phyloP scores from a whole-genome alignment of 2,888 invertebrate species.

The Polydrusus cervinus region DNA sequence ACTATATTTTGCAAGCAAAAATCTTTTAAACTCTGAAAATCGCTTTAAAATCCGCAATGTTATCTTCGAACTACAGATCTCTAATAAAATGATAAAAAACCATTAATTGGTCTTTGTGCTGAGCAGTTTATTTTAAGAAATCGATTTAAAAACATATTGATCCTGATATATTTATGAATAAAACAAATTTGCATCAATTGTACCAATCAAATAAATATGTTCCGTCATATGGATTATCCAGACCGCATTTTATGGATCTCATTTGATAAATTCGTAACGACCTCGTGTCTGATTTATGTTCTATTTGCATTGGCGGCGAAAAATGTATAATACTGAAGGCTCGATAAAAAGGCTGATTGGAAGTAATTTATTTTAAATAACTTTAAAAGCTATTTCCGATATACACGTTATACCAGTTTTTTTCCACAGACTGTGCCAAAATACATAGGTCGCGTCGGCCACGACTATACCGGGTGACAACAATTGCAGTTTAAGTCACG shows the following conservation, averaged over 20 bases:
- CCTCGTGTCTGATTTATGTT: conserved; percentile 17
- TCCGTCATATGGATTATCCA: conserved; percentile 11
- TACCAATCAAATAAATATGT: conserved; percentile 7
- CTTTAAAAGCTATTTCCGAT: background rate
- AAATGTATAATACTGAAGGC: background rate
- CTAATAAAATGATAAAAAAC: no score
- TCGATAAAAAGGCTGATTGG: background rate
- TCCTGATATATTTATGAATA: background rate
- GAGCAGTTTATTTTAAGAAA: no score
- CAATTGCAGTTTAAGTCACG: no score
- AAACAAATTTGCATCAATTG: conserved; percentile 16
- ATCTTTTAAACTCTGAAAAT: no score
- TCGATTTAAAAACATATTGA: background rate
- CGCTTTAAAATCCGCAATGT: no score
- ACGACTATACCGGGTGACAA: no score
- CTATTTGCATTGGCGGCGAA: conserved; percentile 7
- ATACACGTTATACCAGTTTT: background rate
- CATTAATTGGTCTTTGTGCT: no score
- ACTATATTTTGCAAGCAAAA: no score
- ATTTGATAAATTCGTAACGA: conserved; percentile 15
- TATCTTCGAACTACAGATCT: no score
- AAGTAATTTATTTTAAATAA: conserved; percentile 7
- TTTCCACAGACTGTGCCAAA: no score
- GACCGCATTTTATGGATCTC: conserved; percentile 1
- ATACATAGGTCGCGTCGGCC: no score